These are phyloP conservation scores for Pantala flavescens DNA, from an alignment of 1,140 invertebrate species.

Conservation along the genomic window DNA sequence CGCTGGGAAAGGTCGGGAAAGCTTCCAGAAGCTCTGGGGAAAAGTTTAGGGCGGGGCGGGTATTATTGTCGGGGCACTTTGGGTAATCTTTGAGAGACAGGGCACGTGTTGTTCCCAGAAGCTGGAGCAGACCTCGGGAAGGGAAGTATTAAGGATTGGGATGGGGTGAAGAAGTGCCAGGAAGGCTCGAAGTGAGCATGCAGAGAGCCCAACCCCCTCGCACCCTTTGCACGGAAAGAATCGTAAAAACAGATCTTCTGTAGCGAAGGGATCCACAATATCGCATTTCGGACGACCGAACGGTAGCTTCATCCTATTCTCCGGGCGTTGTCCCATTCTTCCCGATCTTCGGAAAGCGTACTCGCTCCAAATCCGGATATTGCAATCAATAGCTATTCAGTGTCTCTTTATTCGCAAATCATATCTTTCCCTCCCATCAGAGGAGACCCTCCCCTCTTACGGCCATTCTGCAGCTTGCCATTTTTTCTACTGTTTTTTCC, in stretches of 20 bases:
- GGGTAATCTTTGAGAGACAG: slow-evolving; percentile 2
- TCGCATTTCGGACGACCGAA: background rate
- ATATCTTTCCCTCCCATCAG: too few relatives aligned
- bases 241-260: background rate
- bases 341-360: too few relatives aligned
- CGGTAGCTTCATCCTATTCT: background rate
- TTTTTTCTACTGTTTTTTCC: too few relatives aligned
- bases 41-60: background rate
- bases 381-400: too few relatives aligned
- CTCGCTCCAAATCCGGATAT: too few relatives aligned
- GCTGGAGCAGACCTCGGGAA: background rate
- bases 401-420: too few relatives aligned
- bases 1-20: background rate
- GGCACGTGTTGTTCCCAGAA: slow-evolving; percentile 2
- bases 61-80: background rate
- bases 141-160: background rate
- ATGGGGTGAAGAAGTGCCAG: background rate
- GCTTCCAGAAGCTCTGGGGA: background rate
- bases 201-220: background rate
- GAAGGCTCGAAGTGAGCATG: background rate
- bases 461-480: too few relatives aligned
- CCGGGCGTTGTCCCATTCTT: too few relatives aligned
- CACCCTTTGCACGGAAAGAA: background rate
- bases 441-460: too few relatives aligned
- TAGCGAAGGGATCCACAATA: background rate